A percentile compares a stretch with the other conserved stretches of the same genome.
Evolutionary conservation across 2,888 invertebrate species (phyloP).

Genomic region (Agrochola circellaris): DNA sequence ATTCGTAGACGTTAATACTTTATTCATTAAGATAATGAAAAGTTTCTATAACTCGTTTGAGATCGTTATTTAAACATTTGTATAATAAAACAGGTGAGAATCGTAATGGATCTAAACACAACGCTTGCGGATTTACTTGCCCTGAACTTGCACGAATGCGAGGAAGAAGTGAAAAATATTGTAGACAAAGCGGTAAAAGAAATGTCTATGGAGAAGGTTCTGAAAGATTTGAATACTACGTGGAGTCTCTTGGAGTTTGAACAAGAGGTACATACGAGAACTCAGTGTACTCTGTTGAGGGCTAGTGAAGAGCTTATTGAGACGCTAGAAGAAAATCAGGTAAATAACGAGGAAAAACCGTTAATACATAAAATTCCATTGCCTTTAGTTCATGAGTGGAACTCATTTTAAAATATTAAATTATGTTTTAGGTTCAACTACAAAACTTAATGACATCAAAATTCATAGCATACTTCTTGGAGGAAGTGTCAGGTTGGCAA

Average conservation of each 20-base stretch:
- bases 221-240: conserved; percentile 96
- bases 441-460: conserved; percentile 99
- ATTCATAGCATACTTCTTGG: conserved; percentile 98
- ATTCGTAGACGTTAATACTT: conserved; percentile 7
- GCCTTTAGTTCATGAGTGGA: background rate
- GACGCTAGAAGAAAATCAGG: conserved; percentile 99
- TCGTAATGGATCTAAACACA: conserved; percentile 98
- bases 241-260: conserved; percentile 98
- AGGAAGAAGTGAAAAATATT: conserved; percentile 99
- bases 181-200: conserved; percentile 99
- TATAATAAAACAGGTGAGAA: conserved; percentile 93
- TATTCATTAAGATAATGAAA: conserved; percentile 19
- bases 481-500: conserved; percentile 98
- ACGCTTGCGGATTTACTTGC: conserved; percentile 97
- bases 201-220: conserved; percentile 99
- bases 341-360: conserved; percentile 67
- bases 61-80: background rate
- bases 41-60: background rate
- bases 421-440: conserved; percentile 93
- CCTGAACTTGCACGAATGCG: conserved; percentile 98
- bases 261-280: conserved; percentile 96
- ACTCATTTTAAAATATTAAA: background rate
- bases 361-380: background rate
- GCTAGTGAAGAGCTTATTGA: conserved; percentile 99
- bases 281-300: conserved; percentile 95